These are phyloP conservation scores for Muscina levida DNA, from an alignment of 2,888 invertebrate species.

Conservation along the genomic window DNA sequence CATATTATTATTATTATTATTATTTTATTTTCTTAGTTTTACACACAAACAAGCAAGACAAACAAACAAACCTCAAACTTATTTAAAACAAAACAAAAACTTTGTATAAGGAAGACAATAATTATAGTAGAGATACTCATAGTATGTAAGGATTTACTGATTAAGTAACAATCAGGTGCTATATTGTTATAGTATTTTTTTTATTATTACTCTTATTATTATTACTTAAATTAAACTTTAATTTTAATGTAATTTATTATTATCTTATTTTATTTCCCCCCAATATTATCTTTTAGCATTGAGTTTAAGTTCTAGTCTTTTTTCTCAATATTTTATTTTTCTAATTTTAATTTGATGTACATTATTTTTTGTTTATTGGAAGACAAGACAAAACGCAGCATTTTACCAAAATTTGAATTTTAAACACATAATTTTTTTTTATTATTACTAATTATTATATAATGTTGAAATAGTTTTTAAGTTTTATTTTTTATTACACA, in stretches of 20 bases:
- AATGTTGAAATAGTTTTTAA: slow-evolving; percentile 67
- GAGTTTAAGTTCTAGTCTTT: slow-evolving; percentile 63
- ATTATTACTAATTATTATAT: slow-evolving; percentile 68
- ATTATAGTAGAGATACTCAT: slow-evolving; percentile 58
- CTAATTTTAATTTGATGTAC: slow-evolving; percentile 26
- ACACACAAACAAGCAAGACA: slow-evolving; percentile 47
- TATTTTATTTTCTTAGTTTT: slow-evolving; percentile 40
- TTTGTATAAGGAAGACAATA: slow-evolving; percentile 54
- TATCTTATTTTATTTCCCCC: slow-evolving; percentile 43
- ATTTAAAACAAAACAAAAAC: slow-evolving; percentile 8
- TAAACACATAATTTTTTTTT: slow-evolving; percentile 11
- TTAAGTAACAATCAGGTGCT: slow-evolving; percentile 63
- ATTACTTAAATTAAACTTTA: slow-evolving; percentile 7
- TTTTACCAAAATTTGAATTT: slow-evolving; percentile 65
- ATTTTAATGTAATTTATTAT: slow-evolving; percentile 35
- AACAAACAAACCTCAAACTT: slow-evolving; percentile 41
- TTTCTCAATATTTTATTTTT: slow-evolving; percentile 15
- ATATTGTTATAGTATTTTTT: slow-evolving; percentile 57
- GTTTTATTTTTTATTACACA: slow-evolving; percentile 23
- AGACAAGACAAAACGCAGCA: slow-evolving; percentile 66
- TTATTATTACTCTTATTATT: slow-evolving; percentile 3
- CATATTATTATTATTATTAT: slow-evolving; percentile 58
- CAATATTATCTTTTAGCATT: slow-evolving; percentile 53
- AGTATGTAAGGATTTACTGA: slow-evolving; percentile 38
- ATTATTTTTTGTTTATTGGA: slow-evolving; percentile 43